Evolutionary conservation across 2,113 vertebrate genomes (phyloP), one percentile per base, ranked within the genome.

Genomic region (Phyllostomus discolor): DNA sequence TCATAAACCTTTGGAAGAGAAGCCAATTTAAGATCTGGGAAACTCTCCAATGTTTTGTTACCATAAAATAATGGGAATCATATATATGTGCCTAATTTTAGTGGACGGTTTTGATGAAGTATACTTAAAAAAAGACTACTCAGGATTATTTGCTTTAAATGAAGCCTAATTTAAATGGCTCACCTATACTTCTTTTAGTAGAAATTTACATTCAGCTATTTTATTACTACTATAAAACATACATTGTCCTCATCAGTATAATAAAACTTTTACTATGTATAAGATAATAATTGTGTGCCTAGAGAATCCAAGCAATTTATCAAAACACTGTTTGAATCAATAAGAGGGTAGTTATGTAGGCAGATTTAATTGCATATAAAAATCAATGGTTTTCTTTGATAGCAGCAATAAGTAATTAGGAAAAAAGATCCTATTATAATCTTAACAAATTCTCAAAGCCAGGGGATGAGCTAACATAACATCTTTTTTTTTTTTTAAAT

Each of bases 101-200:
- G 17, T 89, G 28, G 31, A 43, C 17, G 67, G 2, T 15, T 82
- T 92, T 89, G 84, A 82, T 89, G 19, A 89, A 33, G n/a, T 9
- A 91, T 82, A 89, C 19, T 94, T 66, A 54, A 28, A 93, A 52
- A 80, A 54, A 35, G 20, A 94, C 4, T 62, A 95, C 43, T 10
- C 24, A 90, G 94, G 81, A 80, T 16, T 66, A 88, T 28, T 35
- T 78, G 38, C 38, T 94, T 86, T 72, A 83, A 97, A 43, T 90
- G 46, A 79, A 92, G 7, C 41, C 94, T 93, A 82, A 54, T 76
- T 95, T 89, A 86, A 95, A 73, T 66, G 5, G 14, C 2, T 86
- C 79, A 69, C 4, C 41, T 83, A 59, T 43, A 81, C 31, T 26
- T 12, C 22, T 80, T 82, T 93, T 48, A 15, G 33, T 59, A 94